phyloP scores from a whole-genome alignment of 2,797 vertebrate genomes.

The Glyptemys insculpta region DNA sequence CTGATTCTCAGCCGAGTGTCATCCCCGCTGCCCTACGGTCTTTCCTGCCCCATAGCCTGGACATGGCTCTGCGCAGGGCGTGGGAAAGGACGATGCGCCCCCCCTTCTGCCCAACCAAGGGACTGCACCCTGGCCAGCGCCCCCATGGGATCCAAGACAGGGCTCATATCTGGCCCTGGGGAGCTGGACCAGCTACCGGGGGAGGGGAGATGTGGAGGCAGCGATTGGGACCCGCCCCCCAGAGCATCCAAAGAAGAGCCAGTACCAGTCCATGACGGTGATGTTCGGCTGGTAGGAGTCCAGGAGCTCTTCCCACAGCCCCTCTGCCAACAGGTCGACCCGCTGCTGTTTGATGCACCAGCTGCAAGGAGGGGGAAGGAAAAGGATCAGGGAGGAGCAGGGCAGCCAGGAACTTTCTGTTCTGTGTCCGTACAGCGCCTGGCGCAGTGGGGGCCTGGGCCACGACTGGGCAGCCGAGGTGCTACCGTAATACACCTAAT shows the following conservation, averaged over 20 bases:
- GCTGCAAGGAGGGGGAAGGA: conserved; percentile 70
- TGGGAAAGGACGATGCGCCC: neutral
- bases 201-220: neutral
- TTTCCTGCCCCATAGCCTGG: neutral
- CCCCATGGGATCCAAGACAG: too few relatives aligned
- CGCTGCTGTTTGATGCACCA: conserved; percentile 90
- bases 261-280: conserved; percentile 86
- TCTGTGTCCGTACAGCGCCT: neutral
- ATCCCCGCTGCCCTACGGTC: neutral
- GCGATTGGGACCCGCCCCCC: neutral
- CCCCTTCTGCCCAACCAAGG: neutral
- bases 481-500: neutral
- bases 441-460: neutral
- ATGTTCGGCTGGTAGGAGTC: conserved; percentile 88
- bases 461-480: too few relatives aligned
- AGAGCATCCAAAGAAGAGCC: neutral
- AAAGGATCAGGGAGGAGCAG: neutral
- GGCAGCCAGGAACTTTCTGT: accelerated
- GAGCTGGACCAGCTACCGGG: neutral
- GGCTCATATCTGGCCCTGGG: neutral
- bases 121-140: neutral
- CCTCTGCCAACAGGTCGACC: conserved; percentile 87
- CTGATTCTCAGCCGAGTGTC: neutral
- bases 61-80: neutral
- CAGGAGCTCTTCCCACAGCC: conserved; percentile 88